Evolutionary conservation across 1,140 invertebrate species (phyloP), one percentile per base, ranked within the genome.

Genomic region (Calephelis virginiensis): DNA sequence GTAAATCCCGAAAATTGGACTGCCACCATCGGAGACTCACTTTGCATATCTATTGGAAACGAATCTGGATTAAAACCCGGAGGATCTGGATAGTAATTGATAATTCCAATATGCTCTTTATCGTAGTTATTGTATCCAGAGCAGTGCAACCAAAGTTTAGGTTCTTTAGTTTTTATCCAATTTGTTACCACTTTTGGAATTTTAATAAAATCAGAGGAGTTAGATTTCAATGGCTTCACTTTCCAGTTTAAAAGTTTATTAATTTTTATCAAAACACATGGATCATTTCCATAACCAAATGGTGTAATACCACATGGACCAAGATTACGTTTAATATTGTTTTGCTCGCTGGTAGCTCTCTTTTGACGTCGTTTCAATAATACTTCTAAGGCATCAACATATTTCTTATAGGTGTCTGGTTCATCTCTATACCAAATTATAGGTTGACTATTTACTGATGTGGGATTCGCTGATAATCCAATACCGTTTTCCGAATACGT

Each of bases 261-360:
- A 65, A 89, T 76, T 60, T 77, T 89, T 72, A 90, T 66, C 28
- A 89, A 73, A 38, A 90, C 63, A 71, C 88, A 90, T 40, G 88
- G 88, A 28, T 69, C 64, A 1, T 79, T 68, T 50, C 85, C 85
- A 65, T 88, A 90, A 5, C 88, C 86, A 66, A 80, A 90, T 14
- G 88, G 86, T 5, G 67, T n/a, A 17, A 62, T 12, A 0, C 80
- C 75, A 73, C 88, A 90, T 28, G 84, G 81, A 6, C 88, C 88
- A 9, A 90, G 68, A 40, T 80, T 63, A 4, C 66, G 40, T 43
- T 43, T 67, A 1, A 1, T 12, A 63, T 70, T 74, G 9, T n/a
- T 63, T 0, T 4, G 28, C 28, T 28, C 28, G 28, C 28, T 28
- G 28, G 60, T n/a, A 12, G 76, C 63, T 60, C 74, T 56, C 68